Evolutionary conservation across 35 echinoderm and acorn worm species (phyloP).

Genomic region (Ptychodera flava): DNA sequence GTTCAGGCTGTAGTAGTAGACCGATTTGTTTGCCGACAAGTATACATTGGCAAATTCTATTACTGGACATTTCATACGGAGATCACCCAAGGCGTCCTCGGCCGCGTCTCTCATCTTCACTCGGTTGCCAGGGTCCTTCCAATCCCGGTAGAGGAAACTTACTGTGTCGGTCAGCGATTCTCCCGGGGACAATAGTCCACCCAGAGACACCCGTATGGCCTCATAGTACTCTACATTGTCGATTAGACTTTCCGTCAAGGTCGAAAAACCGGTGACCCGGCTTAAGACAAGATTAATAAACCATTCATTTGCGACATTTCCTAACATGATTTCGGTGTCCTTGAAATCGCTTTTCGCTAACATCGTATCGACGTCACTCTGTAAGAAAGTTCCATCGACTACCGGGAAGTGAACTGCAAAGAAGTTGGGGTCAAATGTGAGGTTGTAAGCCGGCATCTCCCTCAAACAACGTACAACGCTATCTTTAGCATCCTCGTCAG

Average conservation of each 20-base stretch:
- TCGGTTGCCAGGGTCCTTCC: not conserved
- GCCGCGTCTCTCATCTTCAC: slow-evolving; percentile 8
- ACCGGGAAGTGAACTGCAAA: not conserved
- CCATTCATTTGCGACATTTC: slow-evolving; percentile 22
- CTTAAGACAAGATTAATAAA: not conserved
- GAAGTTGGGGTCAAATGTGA: not conserved
- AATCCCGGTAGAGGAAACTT: not conserved
- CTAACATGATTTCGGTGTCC: slow-evolving; percentile 12
- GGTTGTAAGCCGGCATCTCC: not conserved
- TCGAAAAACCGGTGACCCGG: not conserved
- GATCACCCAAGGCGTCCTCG: slow-evolving; percentile 4
- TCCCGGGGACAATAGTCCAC: not conserved
- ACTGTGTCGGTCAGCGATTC: not conserved
- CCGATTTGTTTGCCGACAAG: not conserved
- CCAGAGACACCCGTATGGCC: not conserved
- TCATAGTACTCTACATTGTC: not conserved
- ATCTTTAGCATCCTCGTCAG: not conserved
- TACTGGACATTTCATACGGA: not conserved
- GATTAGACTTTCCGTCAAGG: slow-evolving; percentile 3
- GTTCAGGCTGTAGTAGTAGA: slow-evolving; percentile 14
- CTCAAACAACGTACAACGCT: not conserved
- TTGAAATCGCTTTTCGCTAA: not conserved
- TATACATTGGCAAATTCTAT: not conserved
- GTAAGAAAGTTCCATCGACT: slow-evolving; percentile 19
- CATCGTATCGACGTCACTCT: not conserved